A percentile compares a stretch with the other conserved stretches of the same genome.
Conservation (phyloP, 2,888 invertebrate genomes). For the Nephrotoma flavescens region DNA sequence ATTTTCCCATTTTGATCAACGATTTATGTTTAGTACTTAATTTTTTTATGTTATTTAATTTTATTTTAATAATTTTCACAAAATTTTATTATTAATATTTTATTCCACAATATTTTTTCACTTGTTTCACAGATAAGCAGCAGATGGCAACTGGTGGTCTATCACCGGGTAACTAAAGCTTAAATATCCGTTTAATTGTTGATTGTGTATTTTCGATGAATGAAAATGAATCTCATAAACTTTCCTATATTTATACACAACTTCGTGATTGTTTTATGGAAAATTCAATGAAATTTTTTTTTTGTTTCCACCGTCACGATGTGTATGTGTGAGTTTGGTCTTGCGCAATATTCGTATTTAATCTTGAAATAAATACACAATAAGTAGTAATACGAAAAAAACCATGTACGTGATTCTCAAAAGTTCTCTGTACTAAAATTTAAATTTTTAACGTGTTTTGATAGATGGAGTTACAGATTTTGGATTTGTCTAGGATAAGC, state of each 20-base stretch:
- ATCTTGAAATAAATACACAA: neutral
- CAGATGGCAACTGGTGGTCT: slow-evolving; percentile 2
- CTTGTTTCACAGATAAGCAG: neutral
- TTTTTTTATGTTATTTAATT: neutral
- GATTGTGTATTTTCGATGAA: neutral
- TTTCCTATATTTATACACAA: neutral
- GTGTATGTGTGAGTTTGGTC: neutral
- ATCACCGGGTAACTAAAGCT: slow-evolving; percentile 3
- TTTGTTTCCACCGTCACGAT: neutral
- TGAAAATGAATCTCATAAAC: neutral
- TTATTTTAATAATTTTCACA: neutral
- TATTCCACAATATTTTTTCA: neutral
- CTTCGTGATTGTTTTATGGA: neutral
- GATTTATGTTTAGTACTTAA: neutral
- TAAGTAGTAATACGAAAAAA: neutral
- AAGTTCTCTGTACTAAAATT: too few species aligned
- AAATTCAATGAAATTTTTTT: neutral
- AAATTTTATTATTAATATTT: neutral
- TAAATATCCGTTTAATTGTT: neutral
- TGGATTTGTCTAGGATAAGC: too few species aligned
- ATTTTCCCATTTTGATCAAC: neutral
- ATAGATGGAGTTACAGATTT: neutral
- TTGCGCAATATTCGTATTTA: neutral
- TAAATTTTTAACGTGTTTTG: too few species aligned
- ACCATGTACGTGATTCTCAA: neutral